Evolutionary conservation across 2,888 invertebrate genomes (phyloP).

Genomic region (Auanema sp.): DNA sequence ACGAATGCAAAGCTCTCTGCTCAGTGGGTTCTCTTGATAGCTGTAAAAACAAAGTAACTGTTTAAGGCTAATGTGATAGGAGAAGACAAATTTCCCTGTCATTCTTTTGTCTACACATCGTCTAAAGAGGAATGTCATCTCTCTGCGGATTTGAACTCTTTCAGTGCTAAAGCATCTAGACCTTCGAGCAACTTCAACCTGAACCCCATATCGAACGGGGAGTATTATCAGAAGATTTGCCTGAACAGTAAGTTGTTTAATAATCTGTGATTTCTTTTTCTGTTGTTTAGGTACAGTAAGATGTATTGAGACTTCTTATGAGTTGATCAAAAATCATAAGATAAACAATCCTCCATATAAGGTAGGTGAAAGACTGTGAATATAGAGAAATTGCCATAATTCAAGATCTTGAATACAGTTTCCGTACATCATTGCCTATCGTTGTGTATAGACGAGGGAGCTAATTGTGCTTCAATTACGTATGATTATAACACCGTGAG

Average conservation of each 20-base stretch:
- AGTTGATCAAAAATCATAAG: conserved; percentile 51
- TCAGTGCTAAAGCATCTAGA: conserved; percentile 25
- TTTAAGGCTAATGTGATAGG: conserved; percentile 51
- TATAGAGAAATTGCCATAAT: not conserved
- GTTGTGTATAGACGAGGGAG: conserved; percentile 49
- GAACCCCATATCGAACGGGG: conserved; percentile 48
- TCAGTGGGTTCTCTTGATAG: conserved; percentile 24
- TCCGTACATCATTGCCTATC: conserved; percentile 49
- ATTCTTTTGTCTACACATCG: conserved; percentile 52
- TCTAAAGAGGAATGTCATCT: conserved; percentile 56
- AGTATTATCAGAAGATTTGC: conserved; percentile 61
- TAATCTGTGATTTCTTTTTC: too few species aligned
- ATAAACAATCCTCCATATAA: conserved; percentile 39
- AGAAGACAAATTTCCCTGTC: conserved; percentile 57
- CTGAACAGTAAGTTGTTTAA: conserved; percentile 41
- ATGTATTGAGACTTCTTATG: conserved; percentile 57
- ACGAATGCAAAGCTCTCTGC: conserved; percentile 29
- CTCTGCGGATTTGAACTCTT: conserved; percentile 40
- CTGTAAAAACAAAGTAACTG: not conserved
- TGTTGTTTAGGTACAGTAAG: conserved; percentile 39
- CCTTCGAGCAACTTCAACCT: conserved; percentile 34
- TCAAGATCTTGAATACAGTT: conserved; percentile 37
- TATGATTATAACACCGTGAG: conserved; percentile 48
- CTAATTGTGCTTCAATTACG: conserved; percentile 62
- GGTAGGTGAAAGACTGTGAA: conserved; percentile 14